Evolutionary conservation across 2,888 invertebrate genomes (phyloP).

Genomic region (Agrilus cyanescens): DNA sequence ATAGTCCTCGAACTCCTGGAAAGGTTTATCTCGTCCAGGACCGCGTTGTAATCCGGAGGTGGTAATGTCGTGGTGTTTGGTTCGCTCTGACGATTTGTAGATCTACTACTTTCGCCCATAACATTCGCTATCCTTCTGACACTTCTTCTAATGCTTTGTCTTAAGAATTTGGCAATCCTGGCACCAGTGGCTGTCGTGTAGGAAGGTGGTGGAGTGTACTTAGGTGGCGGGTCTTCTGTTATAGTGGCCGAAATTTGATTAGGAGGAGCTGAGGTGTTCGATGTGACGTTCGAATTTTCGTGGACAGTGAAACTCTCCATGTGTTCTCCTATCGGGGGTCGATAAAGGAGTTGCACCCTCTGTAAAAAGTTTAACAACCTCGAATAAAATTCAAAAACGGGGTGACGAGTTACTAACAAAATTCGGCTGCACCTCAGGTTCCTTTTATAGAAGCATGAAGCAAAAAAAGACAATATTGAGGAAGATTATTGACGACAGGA

Average conservation of each 20-base stretch:
- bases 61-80: constrained; percentile 32
- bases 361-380: constrained; percentile 32
- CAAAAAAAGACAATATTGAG: neutral
- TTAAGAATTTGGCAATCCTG: constrained; percentile 58
- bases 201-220: constrained; percentile 87
- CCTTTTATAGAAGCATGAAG: neutral
- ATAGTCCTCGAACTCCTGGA: constrained; percentile 1
- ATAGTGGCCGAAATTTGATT: constrained; percentile 16
- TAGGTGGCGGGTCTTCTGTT: constrained; percentile 71
- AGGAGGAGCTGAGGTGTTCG: constrained; percentile 15
- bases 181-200: constrained; percentile 88
- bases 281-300: constrained; percentile 24
- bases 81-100: constrained; percentile 10
- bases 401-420: neutral
- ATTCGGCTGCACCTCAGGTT: neutral
- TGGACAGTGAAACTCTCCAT: constrained; percentile 34
- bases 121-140: constrained; percentile 53
- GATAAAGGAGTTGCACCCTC: constrained; percentile 75
- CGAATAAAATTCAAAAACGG: neutral
- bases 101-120: constrained; percentile 36
- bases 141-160: constrained; percentile 69
- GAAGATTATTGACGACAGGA: neutral
- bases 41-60: constrained; percentile 51
- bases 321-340: constrained; percentile 51
- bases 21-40: constrained; percentile 49